Conservation (phyloP, 2,113 vertebrate species). For the Myiozetetes cayanensis region DNA sequence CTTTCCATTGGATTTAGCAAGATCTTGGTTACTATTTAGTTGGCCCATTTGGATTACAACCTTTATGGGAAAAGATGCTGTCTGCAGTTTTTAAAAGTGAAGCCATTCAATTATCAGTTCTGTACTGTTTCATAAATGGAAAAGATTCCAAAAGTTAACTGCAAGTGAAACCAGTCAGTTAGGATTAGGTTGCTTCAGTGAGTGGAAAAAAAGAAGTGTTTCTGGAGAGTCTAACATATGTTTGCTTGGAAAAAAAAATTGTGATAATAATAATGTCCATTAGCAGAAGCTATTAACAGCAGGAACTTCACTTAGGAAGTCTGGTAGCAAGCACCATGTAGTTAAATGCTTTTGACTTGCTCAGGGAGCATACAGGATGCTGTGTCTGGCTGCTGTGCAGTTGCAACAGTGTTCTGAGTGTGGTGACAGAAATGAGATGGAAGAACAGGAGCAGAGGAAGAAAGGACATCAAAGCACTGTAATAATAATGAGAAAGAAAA, state of each 20-base stretch:
- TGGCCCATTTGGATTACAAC: not conserved
- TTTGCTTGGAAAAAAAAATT: not conserved
- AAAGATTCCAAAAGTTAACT: not conserved
- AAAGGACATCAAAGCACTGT: not conserved
- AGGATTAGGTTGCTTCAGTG: not conserved
- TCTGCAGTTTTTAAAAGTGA: not conserved
- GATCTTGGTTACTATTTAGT: not conserved
- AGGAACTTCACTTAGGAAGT: not conserved
- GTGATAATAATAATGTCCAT: not conserved
- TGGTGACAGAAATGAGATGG: not conserved
- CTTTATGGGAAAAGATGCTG: not conserved
- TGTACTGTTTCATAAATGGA: not conserved
- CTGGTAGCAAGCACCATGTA: not conserved
- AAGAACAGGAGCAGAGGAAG: not conserved
- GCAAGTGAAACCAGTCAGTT: not conserved
- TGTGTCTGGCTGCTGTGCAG: not conserved
- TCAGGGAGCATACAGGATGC: accelerated
- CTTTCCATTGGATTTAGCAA: not conserved
- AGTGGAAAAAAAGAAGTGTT: not conserved
- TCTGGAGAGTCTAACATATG: not conserved
- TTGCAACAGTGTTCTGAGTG: not conserved
- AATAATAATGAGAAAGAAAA: not conserved
- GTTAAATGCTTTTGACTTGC: not conserved
- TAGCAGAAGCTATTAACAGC: not conserved
- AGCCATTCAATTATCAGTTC: not conserved